Evolutionary conservation across 2,113 vertebrate species (phyloP).

Genomic region (Rhynchopsitta pachyrhyncha): DNA sequence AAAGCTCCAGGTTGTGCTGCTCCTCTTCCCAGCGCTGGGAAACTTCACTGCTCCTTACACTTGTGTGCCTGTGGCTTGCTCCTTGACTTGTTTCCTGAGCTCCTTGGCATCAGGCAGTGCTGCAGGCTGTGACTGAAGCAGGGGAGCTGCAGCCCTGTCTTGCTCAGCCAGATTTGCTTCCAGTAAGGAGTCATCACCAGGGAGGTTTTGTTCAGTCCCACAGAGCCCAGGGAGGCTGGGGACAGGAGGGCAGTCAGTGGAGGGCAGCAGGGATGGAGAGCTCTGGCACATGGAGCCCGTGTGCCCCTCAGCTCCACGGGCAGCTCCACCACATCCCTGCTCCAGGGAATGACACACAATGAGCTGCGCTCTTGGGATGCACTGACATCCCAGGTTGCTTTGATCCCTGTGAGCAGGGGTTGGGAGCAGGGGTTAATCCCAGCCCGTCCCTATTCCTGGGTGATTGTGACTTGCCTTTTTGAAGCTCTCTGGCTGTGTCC

Average conservation of each 20-base stretch:
- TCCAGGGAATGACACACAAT: not conserved
- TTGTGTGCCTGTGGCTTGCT: not conserved
- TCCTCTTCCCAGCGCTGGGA: not conserved
- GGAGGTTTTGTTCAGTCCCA: not conserved
- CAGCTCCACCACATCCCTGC: not conserved
- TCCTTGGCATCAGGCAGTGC: not conserved
- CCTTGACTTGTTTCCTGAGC: not conserved
- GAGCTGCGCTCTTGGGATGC: not conserved
- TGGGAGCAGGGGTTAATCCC: not conserved
- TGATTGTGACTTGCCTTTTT: not conserved
- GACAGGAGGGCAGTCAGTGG: not conserved
- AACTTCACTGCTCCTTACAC: not conserved
- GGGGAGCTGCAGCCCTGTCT: constrained; percentile 1
- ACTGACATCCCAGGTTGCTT: not conserved
- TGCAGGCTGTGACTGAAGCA: not conserved
- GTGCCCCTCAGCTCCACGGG: not conserved
- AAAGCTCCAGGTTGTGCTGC: not conserved
- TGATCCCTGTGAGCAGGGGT: not conserved
- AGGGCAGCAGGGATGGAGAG: not conserved
- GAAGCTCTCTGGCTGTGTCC: not conserved
- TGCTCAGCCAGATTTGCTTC: constrained; percentile 1
- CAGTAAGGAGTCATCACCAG: not conserved
- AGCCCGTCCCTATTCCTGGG: not conserved
- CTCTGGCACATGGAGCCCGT: not conserved
- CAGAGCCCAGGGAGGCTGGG: not conserved